Evolutionary conservation across 2,888 invertebrate genomes (phyloP), one percentile per base, ranked within the genome.

Genomic region (Limnephilus marmoratus): DNA sequence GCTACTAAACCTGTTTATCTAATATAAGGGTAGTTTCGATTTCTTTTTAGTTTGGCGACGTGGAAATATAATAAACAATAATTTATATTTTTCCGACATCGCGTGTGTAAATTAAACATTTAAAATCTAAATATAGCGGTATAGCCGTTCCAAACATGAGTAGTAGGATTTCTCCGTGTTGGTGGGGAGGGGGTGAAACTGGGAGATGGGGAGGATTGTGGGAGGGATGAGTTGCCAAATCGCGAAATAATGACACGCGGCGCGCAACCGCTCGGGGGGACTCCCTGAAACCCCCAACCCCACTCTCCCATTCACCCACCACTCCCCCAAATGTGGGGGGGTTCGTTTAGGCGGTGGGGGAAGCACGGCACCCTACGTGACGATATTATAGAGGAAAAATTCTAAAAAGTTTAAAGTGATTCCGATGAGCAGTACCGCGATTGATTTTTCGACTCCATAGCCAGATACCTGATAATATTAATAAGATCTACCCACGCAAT

Each of bases 241-340:
- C 94, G 94, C 94, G 94, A 94, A 94, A 93, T 94, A 94, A 94
- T 94, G 94, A 94, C 94, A 93, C 91, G 92, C 85, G 92, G 91
- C 91, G 90, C 83, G 91, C 88, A 68, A 31, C 80, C 80, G 88
- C 34, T 86, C 31, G 53, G 41, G 86, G 89, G 81, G 45, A 24
- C 37, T 29, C 37, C 90, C 53, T 29, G 37, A 18, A 45, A 68
- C 24, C 29, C 53, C 90, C 53, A 24, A 37, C 37, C 37, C 85
- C 85, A 80, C 24, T 80, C 49, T n/a, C 45, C 91, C 80, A 45
- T 82, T 37, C 86, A 11, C 68, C 24, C 53, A 18, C 29, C 37
- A 29, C 85, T 85, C 90, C 13, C 45, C 89, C 49, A 91, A 41
- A 37, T 83, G 49, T 80, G 81, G 80, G 34, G 91, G 37, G 90